Percentiles rank a stretch among this genome's conserved stretches.
phyloP scores from a whole-genome alignment of 2,113 vertebrate genomes.

The Silurus glanis region DNA sequence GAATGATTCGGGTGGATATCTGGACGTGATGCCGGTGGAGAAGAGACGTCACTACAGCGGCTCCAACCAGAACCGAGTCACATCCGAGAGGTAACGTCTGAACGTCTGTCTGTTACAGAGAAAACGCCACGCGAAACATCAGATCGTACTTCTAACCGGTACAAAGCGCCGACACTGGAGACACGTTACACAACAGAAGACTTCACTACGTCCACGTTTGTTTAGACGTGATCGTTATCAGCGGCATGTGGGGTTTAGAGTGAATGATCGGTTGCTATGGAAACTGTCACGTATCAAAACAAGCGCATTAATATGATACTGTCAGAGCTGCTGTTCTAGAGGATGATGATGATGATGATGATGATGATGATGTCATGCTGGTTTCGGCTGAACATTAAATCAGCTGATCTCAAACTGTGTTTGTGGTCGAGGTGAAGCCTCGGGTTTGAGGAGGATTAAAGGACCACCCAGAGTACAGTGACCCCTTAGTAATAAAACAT shows the following conservation, averaged over 20 bases:
- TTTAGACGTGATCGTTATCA: not conserved
- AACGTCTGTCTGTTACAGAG: not conserved
- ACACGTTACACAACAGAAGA: not conserved
- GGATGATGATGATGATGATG: no score
- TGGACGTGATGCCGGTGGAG: constrained; percentile 94
- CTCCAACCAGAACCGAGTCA: constrained; percentile 87
- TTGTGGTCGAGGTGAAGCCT: constrained; percentile 4
- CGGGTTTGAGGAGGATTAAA: not conserved
- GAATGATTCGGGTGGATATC: constrained; percentile 85
- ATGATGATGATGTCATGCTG: constrained; percentile 13
- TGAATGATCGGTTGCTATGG: not conserved
- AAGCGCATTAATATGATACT: not conserved
- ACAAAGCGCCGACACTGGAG: not conserved
- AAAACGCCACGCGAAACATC: not conserved
- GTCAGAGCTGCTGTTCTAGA: not conserved
- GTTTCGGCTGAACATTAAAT: not conserved
- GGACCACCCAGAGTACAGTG: constrained; percentile 43
- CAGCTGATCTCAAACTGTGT: constrained; percentile 11
- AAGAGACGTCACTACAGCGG: constrained; percentile 81
- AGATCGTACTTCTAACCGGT: not conserved
- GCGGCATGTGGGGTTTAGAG: no score
- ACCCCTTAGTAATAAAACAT: constrained; percentile 26
- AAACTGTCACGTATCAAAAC: not conserved
- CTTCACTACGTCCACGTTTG: not conserved
- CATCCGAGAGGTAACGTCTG: constrained; percentile 85